phyloP scores from a whole-genome alignment of 2,113 vertebrate species.

The Electrona antarctica region DNA sequence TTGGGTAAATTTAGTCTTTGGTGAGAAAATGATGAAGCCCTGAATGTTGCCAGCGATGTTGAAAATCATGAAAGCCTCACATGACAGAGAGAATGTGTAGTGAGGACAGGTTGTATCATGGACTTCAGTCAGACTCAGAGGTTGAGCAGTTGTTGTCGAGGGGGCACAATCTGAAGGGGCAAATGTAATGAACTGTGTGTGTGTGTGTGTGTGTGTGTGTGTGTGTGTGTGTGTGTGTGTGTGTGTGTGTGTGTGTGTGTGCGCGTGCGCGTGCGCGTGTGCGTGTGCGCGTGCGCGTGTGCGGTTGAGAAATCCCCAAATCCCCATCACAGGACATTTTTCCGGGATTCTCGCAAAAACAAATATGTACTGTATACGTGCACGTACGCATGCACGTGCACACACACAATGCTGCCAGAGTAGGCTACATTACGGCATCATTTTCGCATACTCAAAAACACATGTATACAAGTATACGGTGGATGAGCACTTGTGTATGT shows the following conservation, averaged over 20 bases:
- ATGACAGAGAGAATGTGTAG: no score
- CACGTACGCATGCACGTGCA: neutral
- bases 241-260: neutral
- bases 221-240: neutral
- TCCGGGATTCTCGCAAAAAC: neutral
- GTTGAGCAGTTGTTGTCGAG: no score
- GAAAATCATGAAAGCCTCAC: no score
- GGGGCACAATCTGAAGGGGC: no score
- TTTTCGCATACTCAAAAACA: neutral
- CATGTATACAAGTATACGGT: neutral
- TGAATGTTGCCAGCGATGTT: no score
- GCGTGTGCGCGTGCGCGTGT: constrained; percentile 15
- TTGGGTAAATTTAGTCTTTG: no score
- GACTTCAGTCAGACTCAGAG: no score
- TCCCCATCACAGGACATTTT: constrained; percentile 13
- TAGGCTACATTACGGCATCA: neutral
- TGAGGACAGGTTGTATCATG: no score
- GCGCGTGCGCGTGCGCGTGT: neutral
- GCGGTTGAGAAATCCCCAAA: constrained; percentile 11
- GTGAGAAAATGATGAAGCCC: no score
- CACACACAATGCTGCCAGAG: constrained; percentile 18
- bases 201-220: neutral
- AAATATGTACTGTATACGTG: neutral
- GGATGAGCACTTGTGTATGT: no score
- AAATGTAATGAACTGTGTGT: neutral